Conservation (phyloP, 2,888 invertebrate species). For the Operophtera brumata region DNA sequence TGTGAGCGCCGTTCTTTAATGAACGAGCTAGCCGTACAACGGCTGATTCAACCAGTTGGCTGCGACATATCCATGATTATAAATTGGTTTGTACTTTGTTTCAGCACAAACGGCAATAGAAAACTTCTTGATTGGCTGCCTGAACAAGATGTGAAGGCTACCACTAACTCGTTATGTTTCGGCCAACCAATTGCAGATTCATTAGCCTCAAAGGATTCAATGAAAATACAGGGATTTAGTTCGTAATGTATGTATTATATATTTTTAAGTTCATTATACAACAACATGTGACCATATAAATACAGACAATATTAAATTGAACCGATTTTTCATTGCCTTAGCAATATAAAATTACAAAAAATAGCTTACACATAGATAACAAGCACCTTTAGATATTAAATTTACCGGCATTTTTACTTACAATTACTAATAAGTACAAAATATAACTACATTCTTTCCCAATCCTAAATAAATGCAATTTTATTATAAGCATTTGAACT, state of each 20-base stretch:
- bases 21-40: too few relatives aligned
- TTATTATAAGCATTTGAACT: too few relatives aligned
- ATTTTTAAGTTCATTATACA: constrained; percentile 75
- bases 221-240: constrained; percentile 80
- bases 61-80: not conserved
- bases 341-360: constrained; percentile 19
- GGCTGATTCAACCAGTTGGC: too few relatives aligned
- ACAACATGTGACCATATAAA: constrained; percentile 67
- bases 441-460: too few relatives aligned
- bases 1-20: not conserved
- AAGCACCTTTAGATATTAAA: constrained; percentile 10
- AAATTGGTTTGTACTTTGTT: constrained; percentile 46
- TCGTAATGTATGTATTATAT: constrained; percentile 75
- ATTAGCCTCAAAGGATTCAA: constrained; percentile 73
- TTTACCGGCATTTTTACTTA: constrained; percentile 6
- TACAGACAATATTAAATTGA: constrained; percentile 70
- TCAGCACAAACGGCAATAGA: constrained; percentile 89
- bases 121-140: constrained; percentile 84
- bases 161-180: constrained; percentile 58
- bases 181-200: constrained; percentile 65
- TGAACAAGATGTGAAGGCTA: constrained; percentile 71
- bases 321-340: constrained; percentile 18
- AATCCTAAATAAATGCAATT: too few relatives aligned
- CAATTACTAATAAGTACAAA: not conserved
- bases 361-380: constrained; percentile 19